These are phyloP conservation scores for Cyprinus carpio DNA, from an alignment of 2,113 vertebrate species.

Conservation along the genomic window DNA sequence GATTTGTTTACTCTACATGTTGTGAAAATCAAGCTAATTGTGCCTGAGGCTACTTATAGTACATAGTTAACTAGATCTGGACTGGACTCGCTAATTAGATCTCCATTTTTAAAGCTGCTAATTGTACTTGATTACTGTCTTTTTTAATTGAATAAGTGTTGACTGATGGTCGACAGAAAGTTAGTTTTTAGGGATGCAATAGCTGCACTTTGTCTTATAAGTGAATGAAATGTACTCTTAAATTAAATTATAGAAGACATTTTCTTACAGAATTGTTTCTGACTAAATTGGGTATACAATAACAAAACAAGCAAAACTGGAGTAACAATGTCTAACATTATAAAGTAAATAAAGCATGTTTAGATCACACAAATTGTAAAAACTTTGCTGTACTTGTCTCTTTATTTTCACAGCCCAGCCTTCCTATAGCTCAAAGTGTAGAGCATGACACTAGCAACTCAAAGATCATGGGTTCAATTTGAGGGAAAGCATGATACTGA, in stretches of 20 bases:
- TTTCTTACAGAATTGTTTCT: not conserved
- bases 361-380: too few species aligned
- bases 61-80: slow-evolving; percentile 6
- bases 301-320: not conserved
- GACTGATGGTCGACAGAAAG: slow-evolving; percentile 7
- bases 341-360: not conserved
- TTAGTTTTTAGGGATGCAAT: slow-evolving; percentile 10
- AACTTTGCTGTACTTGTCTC: not conserved
- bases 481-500: not conserved
- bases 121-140: slow-evolving; percentile 20
- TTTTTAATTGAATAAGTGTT: slow-evolving; percentile 14
- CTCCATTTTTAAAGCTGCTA: slow-evolving; percentile 5
- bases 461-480: not conserved
- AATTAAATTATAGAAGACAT: slow-evolving; percentile 3
- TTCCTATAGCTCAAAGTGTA: not conserved
- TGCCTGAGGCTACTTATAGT: not conserved
- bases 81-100: not conserved
- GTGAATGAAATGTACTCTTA: not conserved
- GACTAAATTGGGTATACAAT: not conserved
- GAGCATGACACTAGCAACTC: not conserved
- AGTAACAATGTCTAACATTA: not conserved
- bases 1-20: slow-evolving; percentile 13
- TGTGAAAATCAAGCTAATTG: slow-evolving; percentile 18
- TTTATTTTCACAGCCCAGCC: not conserved
- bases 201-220: not conserved